phyloP scores from a whole-genome alignment of 2,113 vertebrate genomes.

The Eulemur macaco region DNA sequence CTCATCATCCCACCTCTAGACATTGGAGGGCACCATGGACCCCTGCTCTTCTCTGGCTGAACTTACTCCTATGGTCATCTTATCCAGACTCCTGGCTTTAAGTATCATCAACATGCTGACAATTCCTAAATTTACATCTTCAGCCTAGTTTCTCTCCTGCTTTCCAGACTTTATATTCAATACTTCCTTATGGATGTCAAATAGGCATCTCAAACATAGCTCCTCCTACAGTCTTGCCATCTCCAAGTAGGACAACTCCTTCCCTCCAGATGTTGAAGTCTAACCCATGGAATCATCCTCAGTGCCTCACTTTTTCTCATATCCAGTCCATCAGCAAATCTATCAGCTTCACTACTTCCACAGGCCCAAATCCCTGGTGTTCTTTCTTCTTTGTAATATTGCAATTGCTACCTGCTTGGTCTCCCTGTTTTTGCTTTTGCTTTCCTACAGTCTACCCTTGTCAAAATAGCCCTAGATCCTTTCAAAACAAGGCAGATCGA shows the following conservation, averaged over 20 bases:
- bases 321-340: not conserved
- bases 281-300: not conserved
- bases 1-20: not conserved
- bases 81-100: not conserved
- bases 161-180: not conserved
- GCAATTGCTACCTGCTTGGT: not conserved
- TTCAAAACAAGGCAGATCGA: not conserved
- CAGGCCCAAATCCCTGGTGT: not conserved
- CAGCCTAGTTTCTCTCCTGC: not conserved
- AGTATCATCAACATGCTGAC: not conserved
- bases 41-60: not conserved
- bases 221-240: not conserved
- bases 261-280: not conserved
- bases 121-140: not conserved
- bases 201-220: not conserved
- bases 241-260: not conserved
- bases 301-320: not conserved
- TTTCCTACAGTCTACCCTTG: not conserved
- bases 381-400: not conserved
- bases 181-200: not conserved
- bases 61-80: not conserved
- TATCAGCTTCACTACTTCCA: not conserved
- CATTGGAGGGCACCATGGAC: not conserved
- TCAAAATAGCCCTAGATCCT: not conserved
- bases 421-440: not conserved